Conservation (phyloP, 2,797 vertebrate species). For the Gymnothorax javanicus region DNA sequence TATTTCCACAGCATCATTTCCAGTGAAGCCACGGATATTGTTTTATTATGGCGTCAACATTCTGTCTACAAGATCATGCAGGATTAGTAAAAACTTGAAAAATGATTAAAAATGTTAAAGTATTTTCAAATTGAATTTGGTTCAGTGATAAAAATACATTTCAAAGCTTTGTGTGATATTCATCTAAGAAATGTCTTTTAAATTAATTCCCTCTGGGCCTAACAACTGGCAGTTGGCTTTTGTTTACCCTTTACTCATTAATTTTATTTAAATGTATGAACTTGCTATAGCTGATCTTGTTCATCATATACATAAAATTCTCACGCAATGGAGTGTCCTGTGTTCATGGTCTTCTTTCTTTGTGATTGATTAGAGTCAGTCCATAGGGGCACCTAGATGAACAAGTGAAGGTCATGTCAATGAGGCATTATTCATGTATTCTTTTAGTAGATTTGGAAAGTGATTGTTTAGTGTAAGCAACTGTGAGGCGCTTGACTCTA, state of each 20-base stretch:
- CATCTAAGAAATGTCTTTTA: not conserved
- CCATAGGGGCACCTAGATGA: not conserved
- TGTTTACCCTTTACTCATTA: not conserved
- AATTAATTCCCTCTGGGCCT: not conserved
- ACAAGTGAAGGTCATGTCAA: conserved; percentile 8
- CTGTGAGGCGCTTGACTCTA: not conserved
- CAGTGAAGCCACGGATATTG: not conserved
- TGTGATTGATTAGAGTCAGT: conserved; percentile 2
- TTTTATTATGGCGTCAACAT: not conserved
- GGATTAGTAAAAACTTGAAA: not conserved
- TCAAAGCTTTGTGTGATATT: conserved; percentile 6
- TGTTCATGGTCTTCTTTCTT: not conserved
- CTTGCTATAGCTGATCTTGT: not conserved
- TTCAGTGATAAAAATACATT: not conserved
- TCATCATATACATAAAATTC: not conserved
- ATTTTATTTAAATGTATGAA: not conserved
- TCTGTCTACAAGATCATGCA: not conserved
- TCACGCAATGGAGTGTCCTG: not conserved
- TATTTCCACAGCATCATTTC: not conserved
- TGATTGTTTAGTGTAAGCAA: not conserved
- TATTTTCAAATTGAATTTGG: not conserved
- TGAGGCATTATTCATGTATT: not conserved
- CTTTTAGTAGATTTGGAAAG: not conserved
- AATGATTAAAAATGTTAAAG: not conserved
- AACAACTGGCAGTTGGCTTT: conserved; percentile 4